phyloP scores from a whole-genome alignment of 2,888 invertebrate genomes.

The Lasioglossum oenotherae region DNA sequence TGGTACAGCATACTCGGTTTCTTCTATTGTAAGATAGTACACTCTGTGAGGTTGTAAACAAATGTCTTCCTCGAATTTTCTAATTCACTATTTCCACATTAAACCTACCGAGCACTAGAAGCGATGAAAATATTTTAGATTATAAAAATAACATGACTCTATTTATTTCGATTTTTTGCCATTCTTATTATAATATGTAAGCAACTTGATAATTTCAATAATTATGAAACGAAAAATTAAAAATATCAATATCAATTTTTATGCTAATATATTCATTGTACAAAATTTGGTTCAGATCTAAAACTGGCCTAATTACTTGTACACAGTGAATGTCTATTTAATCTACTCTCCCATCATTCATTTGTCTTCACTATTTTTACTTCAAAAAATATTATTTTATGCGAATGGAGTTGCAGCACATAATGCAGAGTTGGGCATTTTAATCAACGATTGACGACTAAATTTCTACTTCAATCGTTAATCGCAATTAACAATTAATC shows the following conservation, averaged over 20 bases:
- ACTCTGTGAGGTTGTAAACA: background rate
- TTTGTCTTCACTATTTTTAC: background rate
- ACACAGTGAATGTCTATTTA: background rate
- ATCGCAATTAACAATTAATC: too few species aligned
- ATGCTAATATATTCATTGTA: background rate
- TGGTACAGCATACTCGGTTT: background rate
- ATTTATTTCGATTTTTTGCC: too few species aligned
- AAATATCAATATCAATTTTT: background rate
- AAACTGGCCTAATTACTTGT: background rate
- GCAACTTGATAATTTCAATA: too few species aligned
- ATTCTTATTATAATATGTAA: too few species aligned
- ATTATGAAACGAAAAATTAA: too few species aligned
- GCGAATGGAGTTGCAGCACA: background rate
- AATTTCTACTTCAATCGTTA: too few species aligned
- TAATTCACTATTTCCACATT: background rate
- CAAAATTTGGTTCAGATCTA: background rate
- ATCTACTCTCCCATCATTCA: background rate
- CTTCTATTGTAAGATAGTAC: background rate
- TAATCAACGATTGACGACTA: too few species aligned
- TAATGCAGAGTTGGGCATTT: background rate
- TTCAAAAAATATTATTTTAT: background rate
- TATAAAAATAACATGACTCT: too few species aligned
- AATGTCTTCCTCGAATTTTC: background rate
- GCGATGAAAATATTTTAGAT: too few species aligned
- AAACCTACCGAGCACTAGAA: too few species aligned